Evolutionary conservation across 1,140 invertebrate genomes (phyloP).

Genomic region (Agrilus planipennis): DNA sequence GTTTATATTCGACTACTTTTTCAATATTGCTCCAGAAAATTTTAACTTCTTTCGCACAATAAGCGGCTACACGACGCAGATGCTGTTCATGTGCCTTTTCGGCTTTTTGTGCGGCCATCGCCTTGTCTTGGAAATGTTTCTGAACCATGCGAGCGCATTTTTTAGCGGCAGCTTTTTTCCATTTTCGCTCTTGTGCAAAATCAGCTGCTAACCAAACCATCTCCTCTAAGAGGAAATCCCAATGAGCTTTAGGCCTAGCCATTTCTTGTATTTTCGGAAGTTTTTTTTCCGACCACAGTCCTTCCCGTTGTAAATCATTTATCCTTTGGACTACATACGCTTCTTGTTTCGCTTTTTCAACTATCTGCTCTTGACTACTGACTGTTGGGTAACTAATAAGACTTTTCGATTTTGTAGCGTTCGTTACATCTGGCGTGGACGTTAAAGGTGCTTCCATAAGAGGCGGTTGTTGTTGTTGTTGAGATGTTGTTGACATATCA

Average conservation of each 20-base stretch:
- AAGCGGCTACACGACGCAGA: constrained; percentile 74
- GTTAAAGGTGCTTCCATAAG: background rate
- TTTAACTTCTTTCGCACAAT: constrained; percentile 86
- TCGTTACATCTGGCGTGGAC: constrained; percentile 3
- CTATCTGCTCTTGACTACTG: constrained; percentile 56
- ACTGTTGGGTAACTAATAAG: constrained; percentile 8
- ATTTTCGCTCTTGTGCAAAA: constrained; percentile 94
- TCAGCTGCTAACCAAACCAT: constrained; percentile 97
- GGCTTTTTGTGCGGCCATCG: constrained; percentile 73
- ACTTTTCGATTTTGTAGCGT: constrained; percentile 9
- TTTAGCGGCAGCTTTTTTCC: constrained; percentile 91
- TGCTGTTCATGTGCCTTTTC: constrained; percentile 86
- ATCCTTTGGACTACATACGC: constrained; percentile 89
- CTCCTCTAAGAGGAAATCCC: constrained; percentile 97
- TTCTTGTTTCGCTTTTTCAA: constrained; percentile 85
- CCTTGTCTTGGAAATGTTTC: constrained; percentile 93
- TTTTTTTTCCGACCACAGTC: constrained; percentile 84
- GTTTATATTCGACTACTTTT: constrained; percentile 93
- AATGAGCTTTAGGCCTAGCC: constrained; percentile 83
- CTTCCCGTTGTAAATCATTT: constrained; percentile 74
- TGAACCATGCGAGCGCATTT: constrained; percentile 88
- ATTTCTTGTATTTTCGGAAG: constrained; percentile 90
- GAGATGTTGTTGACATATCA: too few species aligned
- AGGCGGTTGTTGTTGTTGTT: too few species aligned
- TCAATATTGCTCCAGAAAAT: constrained; percentile 95